Evolutionary conservation across 2,113 vertebrate species (phyloP), one percentile per base, ranked within the genome.

Genomic region (Hucho hucho): DNA sequence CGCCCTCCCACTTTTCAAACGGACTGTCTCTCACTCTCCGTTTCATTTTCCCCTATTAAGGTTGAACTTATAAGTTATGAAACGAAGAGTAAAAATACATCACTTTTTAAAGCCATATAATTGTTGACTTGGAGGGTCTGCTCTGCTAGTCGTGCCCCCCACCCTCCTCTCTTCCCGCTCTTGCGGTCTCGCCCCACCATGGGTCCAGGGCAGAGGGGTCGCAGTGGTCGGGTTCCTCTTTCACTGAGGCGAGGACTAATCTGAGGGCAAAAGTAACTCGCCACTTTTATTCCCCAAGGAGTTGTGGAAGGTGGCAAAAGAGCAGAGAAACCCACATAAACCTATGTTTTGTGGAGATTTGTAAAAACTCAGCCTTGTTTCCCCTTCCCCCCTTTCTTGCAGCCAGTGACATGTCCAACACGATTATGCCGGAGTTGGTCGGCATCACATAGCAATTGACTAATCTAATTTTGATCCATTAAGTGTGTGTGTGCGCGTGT

Each of bases 401-500:
- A 69, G 70, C 49, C 70, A 73, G 75, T 83, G 79, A 79, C 81
- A 78, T 75, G 79, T 46, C 64, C 71, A 43, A 68, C 66, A 74
- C 69, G 76, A 68, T 71, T 72, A 73, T 78, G 72, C 70, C 18
- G 64, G 61, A 79, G 74, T 87, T 81, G 81, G 79, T 89, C 87
- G 59, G 74, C 85, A 88, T 89, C 83, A 75, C 86, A 82, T 77
- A 84, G 83, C 78, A 73, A 86, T 80, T 85, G 84, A 91, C 85
- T 92, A 87, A 92, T 91, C 86, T 84, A 77, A 81, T 88, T 91
- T 88, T 89, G 84, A 90, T 91, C 89, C 87, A 88, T 86, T 91
- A 91, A 89, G 82, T 84, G 88, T 81, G 89, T 75, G 75, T n/a
- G n/a, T 75, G 86, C 75, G 85, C 43, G 87, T 73, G 85, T 71